These are phyloP conservation scores for Spinibarbus caldwelli DNA, from an alignment of 2,797 vertebrate species.

Conservation along the genomic window DNA sequence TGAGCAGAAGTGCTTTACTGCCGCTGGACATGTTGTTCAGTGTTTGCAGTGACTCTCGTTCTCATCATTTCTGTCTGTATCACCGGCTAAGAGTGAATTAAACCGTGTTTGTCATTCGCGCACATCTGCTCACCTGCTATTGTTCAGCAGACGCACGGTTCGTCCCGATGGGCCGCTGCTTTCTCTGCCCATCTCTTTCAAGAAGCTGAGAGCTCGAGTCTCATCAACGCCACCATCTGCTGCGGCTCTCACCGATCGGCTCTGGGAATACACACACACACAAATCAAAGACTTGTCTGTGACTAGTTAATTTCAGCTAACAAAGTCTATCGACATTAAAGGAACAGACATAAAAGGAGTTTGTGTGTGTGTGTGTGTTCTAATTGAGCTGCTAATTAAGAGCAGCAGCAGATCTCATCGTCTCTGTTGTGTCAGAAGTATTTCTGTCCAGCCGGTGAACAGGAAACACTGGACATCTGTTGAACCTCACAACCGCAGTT, in stretches of 20 bases:
- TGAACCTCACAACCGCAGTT: neutral
- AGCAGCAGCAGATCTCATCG: neutral
- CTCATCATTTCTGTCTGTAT: neutral
- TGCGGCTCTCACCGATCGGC: slow-evolving; percentile 57
- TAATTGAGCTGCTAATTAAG: slow-evolving; percentile 56
- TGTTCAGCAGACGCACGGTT: slow-evolving; percentile 39
- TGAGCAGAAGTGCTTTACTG: neutral
- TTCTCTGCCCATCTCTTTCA: slow-evolving; percentile 37
- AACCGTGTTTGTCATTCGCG: neutral
- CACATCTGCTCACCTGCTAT: slow-evolving; percentile 52
- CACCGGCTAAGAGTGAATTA: slow-evolving; percentile 10
- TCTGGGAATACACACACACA: slow-evolving; percentile 49
- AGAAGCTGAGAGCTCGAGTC: slow-evolving; percentile 40
- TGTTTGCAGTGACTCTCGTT: neutral
- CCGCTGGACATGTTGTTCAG: neutral
- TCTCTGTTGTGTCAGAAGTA: neutral
- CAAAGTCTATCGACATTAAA: slow-evolving; percentile 30
- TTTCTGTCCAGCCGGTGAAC: slow-evolving; percentile 20
- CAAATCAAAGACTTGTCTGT: too few species aligned
- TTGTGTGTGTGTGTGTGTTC: slow-evolving; percentile 30
- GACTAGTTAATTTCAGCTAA: too few species aligned
- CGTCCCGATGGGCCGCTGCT: slow-evolving; percentile 41
- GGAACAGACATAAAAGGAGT: slow-evolving; percentile 29
- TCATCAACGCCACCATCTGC: slow-evolving; percentile 63
- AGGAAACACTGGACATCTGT: neutral